Base-by-base conservation (phyloP, 2,888 invertebrate genomes). In the Drosophila paracracens region DNA sequence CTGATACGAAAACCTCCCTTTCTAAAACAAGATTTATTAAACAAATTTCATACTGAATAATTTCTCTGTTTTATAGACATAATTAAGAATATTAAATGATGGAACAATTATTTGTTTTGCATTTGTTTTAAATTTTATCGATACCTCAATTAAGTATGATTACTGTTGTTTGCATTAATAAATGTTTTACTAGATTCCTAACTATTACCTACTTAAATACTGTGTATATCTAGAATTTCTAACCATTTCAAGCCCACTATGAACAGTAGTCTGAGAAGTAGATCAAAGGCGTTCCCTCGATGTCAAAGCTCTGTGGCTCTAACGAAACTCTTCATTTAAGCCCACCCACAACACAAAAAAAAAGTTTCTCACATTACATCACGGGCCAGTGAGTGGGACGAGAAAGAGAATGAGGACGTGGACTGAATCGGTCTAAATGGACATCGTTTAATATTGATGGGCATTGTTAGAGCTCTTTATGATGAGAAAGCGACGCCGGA, bases 381-480 rank as follows among this genome's bases (percentile, higher is more conserved):
- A 84, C 68, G 88, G 88, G 7, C 65, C 65, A 81, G 76, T 43
- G 81, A 56, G 57, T 68, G 66, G 36, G 62, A 63, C 57, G 61
- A 48, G 69, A 59, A 74, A 62, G 57, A 16, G 48, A 52, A 33
- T 10, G 48, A 35, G 56, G 70, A 67, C 69, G 72, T 79, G 66
- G 62, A 70, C 51, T 43, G 67, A 72, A 74, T 62, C 79, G 74
- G 53, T 76, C 68, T 83, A 87, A 89, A 89, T 84, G 88, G 86
- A 87, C 81, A 85, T 88, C 85, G 88, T 87, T 87, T 88, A 85
- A 89, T 87, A 87, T 89, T 89, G 89, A 87, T 87, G 87, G 79
- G 64, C 82, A 82, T 82, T 82, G 78, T 81, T 74, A 67, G 83
- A 80, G 79, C 72, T 63, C 79, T 77, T 87, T 82, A 75, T 77